These are phyloP conservation scores for Lethrus apterus DNA, from an alignment of 1,140 invertebrate species.

Conservation along the genomic window DNA sequence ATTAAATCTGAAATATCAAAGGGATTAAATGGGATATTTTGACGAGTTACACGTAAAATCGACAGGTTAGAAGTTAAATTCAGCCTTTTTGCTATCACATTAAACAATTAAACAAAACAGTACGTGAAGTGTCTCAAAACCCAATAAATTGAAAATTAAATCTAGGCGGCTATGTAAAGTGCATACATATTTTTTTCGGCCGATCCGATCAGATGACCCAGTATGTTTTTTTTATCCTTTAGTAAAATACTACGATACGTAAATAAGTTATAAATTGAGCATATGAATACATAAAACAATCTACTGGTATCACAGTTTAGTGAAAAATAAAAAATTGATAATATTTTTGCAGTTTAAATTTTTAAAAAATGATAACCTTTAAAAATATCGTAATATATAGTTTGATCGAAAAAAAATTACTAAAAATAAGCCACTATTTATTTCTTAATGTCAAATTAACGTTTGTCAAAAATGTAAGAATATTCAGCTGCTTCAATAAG, in stretches of 20 bases:
- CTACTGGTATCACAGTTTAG: constrained; percentile 29
- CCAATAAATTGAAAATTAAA: constrained; percentile 2
- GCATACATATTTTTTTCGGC: constrained; percentile 4
- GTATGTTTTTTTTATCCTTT: constrained; percentile 2
- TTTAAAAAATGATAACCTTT: constrained; percentile 14
- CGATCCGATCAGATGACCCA: no score
- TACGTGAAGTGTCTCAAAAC: not conserved
- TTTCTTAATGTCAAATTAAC: not conserved
- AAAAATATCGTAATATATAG: constrained; percentile 12
- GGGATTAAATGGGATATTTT: not conserved
- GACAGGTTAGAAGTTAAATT: constrained; percentile 5
- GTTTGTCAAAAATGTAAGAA: no score
- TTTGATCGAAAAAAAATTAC: constrained; percentile 1
- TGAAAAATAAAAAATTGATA: constrained; percentile 24
- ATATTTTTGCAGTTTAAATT: constrained; percentile 14
- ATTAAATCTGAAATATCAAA: constrained; percentile 3
- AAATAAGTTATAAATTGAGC: constrained; percentile 18
- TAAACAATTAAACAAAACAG: not conserved
- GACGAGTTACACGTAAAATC: constrained; percentile 3
- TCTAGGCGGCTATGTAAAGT: constrained; percentile 8
- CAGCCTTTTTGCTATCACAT: constrained; percentile 4
- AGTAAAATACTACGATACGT: not conserved
- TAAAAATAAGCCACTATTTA: constrained; percentile 1
- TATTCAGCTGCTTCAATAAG: no score
- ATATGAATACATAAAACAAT: constrained; percentile 23